These are phyloP conservation scores for Protula sp. DNA, from an alignment of 2,888 invertebrate genomes.

Conservation along the genomic window DNA sequence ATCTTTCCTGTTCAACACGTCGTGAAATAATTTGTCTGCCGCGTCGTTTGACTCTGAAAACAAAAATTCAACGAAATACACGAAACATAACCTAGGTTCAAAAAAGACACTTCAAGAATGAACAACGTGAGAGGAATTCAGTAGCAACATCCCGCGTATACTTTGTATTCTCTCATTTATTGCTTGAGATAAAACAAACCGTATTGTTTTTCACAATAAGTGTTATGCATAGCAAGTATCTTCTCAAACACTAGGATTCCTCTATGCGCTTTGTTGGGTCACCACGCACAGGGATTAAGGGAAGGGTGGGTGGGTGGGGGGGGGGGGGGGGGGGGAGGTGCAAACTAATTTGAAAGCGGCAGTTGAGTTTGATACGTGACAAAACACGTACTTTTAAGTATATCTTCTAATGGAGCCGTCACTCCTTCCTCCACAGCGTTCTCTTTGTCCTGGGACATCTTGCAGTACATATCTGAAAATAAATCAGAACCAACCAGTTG, in stretches of 20 bases:
- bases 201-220: no score
- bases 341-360: no score
- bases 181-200: no score
- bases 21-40: slow-evolving; percentile 87
- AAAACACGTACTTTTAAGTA: slow-evolving; percentile 15
- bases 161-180: neutral
- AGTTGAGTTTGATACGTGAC: no score
- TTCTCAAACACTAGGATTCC: no score
- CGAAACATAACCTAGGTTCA: no score
- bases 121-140: neutral
- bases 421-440: slow-evolving; percentile 1
- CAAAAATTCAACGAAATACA: neutral
- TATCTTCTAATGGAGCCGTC: slow-evolving; percentile 10
- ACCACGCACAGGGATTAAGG: no score
- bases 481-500: no score
- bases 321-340: no score
- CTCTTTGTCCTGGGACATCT: slow-evolving; percentile 31
- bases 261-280: no score
- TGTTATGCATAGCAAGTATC: no score
- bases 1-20: slow-evolving; percentile 85
- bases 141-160: neutral
- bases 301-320: no score
- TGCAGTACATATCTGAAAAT: slow-evolving; percentile 40
- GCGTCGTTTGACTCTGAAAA: slow-evolving; percentile 76
- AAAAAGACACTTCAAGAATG: neutral